Evolutionary conservation across 2,113 vertebrate genomes (phyloP), one percentile per base, ranked within the genome.

Genomic region (Bothrops jararaca): DNA sequence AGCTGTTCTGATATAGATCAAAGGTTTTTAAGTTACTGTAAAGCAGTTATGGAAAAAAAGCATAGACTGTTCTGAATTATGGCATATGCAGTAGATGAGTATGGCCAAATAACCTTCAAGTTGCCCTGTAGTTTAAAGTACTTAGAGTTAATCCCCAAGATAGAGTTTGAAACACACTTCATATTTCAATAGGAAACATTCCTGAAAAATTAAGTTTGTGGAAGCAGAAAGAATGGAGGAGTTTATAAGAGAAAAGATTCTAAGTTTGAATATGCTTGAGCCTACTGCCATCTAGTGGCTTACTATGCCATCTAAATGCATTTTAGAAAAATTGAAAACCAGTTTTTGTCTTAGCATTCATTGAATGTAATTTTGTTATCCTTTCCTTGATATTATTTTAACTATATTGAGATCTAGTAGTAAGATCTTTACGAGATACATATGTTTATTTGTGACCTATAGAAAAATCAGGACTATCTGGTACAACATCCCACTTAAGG

Each of bases 211-310:
- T 42, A 39, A 18, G 29, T 89, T 80, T 22, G 4, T 13, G 4
- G 26, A 26, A 4, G 20, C 42, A 85, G 8, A 26, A 39, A 64
- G 29, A 85, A 26, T 54, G 10, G 24, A 1, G 13, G 12, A 42
- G 20, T 57, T 20, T 18, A 26, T 58, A 22, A 11, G 34, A 45
- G 48, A 85, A 50, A 50, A 39, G 57, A 15, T 34, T 53, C n/a
- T 89, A 0, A 0, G 20, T 87, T 91, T 93, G 94, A 24, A 45
- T 50, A 39, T 50, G 93, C 1, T 50, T 89, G 97, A 92, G 88
- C 57, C 88, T 94, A 96, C 95, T 95, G 97, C 97, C 98, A 97
- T 94, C 97, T 98, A 90, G 97, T 97, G 98, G 96, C 91, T 3
- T 0, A 4, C 0, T 23, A 64, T 15, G 22, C 42, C 0, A 0